Evolutionary conservation across 2,888 invertebrate genomes (phyloP), one percentile per base, ranked within the genome.

Genomic region (Onthophagus sagittarius): DNA sequence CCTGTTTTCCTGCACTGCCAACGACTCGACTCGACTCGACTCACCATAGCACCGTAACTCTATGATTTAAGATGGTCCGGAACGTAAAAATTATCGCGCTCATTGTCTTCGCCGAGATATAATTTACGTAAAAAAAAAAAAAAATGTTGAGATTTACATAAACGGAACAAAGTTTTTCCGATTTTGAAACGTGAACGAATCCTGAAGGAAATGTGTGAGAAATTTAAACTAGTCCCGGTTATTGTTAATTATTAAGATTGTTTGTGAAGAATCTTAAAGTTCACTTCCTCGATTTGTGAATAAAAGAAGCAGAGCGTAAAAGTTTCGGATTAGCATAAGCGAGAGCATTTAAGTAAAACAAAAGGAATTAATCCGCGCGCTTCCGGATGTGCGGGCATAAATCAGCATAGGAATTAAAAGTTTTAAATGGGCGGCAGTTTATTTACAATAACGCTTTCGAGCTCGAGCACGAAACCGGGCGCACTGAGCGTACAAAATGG

Each of bases 401-500:
- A 81, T 81, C 79, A 79, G 75, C 77, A 78, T 79, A 77, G 74
- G 77, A 79, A 82, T 81, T 79, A 79, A 80, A 79, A 80, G 78
- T 81, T 79, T 81, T 79, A 80, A 81, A 79, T 78, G 79, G 79
- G 78, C 73, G 62, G 39, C 63, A 63, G 71, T 74, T 74, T 82
- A 82, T 83, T 82, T 81, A 81, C 79, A 82, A 83, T 84, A 84
- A 84, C 83, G 81, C 81, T 81, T 82, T 80, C 81, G 79, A 80
- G 75, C 79, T 80, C 79, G 80, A 23, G 23, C 81, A 86, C 86
- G 86, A 85, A 85, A 85, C 80, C 84, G 79, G 79, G 85, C 83
- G 84, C 85, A 86, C 85, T 84, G 83, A 85, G 85, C 85, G 85
- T 85, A 85, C 84, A 85, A 85, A 85, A 85, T 86, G 85, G 85